A percentile compares a stretch with the other conserved stretches of the same genome.
phyloP scores from a whole-genome alignment of 2,888 invertebrate genomes.

The Erebia epiphron region DNA sequence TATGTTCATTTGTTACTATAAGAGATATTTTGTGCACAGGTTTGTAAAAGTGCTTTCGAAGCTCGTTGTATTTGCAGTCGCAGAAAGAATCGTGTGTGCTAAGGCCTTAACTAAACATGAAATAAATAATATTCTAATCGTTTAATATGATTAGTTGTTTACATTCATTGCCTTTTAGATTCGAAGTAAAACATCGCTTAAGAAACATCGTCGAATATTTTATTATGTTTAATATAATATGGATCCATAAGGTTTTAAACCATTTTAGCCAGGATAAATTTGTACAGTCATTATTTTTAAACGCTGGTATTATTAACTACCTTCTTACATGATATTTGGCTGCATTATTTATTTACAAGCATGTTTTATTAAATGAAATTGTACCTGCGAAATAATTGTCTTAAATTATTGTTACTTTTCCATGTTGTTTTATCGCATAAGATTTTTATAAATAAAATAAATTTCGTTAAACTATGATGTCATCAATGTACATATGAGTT shows the following conservation, averaged over 20 bases:
- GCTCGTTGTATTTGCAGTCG: neutral
- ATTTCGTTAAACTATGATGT: neutral
- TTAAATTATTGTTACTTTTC: neutral
- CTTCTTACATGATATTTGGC: neutral
- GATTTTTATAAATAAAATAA: neutral
- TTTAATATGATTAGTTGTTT: constrained; percentile 30
- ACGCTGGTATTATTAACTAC: neutral
- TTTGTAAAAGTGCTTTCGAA: too few species aligned
- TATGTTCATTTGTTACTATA: too few species aligned
- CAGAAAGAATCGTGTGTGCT: neutral
- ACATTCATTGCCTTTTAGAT: constrained; percentile 33
- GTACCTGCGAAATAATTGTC: neutral
- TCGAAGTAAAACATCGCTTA: constrained; percentile 25
- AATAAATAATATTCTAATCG: constrained; percentile 5
- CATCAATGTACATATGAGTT: too few species aligned
- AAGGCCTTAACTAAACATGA: constrained; percentile 7
- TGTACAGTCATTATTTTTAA: neutral
- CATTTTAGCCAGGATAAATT: too few species aligned
- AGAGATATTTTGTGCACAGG: too few species aligned
- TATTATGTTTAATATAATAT: constrained; percentile 7
- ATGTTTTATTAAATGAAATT: neutral
- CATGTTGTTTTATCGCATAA: neutral
- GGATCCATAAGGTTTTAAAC: neutral
- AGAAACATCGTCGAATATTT: constrained; percentile 6
- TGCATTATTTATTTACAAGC: neutral